Base-by-base conservation (phyloP, 2,797 vertebrate genomes). In the Typhlichthys subterraneus region DNA sequence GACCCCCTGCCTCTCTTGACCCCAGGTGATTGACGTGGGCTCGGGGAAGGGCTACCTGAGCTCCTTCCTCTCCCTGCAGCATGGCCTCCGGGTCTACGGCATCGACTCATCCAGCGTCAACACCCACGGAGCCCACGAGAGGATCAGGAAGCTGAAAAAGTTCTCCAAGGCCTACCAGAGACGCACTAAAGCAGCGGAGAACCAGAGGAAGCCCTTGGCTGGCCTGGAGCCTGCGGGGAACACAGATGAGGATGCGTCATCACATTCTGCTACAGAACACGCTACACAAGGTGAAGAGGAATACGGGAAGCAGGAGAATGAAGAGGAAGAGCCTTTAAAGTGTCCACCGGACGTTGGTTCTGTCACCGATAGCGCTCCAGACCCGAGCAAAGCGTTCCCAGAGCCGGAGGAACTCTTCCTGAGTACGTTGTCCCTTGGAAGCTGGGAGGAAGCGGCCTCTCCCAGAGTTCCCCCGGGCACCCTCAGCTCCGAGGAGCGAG, bases 31-130 rank as follows among this genome's bases (percentile, higher is more conserved):
- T 75, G 97, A 99, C 29, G 85, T 99, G 61, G 98, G 98, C 63
- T 99, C 97, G 15, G 98, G 97, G 56, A 99, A 99, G 89, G 98
- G 98, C 63, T 99, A 99, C 81, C 84, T 99, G 75, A 97, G 97
- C 84, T 97, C 97, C 4, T 98, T 95, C 88, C 91, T 99, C 84
- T 98, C 97, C 12, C 87, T 98, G 90, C 93, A 90, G 33, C 96
- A 96, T 58, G 90, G 92, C 75, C 93, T 99, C 61, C 92, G 86
- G 60, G 98, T 99, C 73, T 99, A 95, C 69, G 98, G 97, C 81
- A 96, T 99, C 7, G 97, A 99, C 88, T 97, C 96, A 0, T 99
- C 97, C 58, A 94, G 86, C 86, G 90, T 75, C 67, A 99, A 96
- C 88, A 99, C 97, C 3, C 93, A 90, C 2, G 94, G 97, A 57